Evolutionary conservation across 2,113 vertebrate species (phyloP).

Genomic region (Archocentrus centrarchus): DNA sequence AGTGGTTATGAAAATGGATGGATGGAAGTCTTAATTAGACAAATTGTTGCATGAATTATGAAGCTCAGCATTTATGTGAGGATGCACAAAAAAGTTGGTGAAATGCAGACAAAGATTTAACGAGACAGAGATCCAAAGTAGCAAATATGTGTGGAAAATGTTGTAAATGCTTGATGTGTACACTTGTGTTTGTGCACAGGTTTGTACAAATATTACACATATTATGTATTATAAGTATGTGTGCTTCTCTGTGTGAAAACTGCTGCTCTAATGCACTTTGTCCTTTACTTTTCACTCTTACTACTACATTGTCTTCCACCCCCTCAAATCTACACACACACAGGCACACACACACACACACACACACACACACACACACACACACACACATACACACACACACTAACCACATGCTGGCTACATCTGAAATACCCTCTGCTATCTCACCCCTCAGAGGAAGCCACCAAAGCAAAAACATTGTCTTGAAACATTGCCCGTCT

Average conservation of each 20-base stretch:
- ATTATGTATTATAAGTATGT: neutral
- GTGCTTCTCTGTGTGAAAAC: neutral
- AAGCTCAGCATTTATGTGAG: neutral
- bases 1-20: neutral
- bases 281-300: constrained; percentile 16
- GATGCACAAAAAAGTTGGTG: neutral
- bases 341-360: too few relatives aligned
- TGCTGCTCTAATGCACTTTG: constrained; percentile 15
- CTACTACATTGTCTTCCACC: constrained; percentile 40
- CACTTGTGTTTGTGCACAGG: neutral
- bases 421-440: constrained; percentile 39
- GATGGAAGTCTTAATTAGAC: neutral
- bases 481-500: constrained; percentile 29
- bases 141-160: neutral
- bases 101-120: neutral
- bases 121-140: neutral
- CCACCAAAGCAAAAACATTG: constrained; percentile 45
- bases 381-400: neutral
- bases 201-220: neutral
- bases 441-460: constrained; percentile 53
- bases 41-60: constrained; percentile 2
- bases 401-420: constrained; percentile 32
- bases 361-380: constrained; percentile 10
- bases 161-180: neutral
- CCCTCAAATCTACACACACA: constrained; percentile 19